A percentile compares a stretch with the other conserved stretches of the same genome.
phyloP scores from a whole-genome alignment of 2,113 vertebrate species.

The Galemys pyrenaicus region DNA sequence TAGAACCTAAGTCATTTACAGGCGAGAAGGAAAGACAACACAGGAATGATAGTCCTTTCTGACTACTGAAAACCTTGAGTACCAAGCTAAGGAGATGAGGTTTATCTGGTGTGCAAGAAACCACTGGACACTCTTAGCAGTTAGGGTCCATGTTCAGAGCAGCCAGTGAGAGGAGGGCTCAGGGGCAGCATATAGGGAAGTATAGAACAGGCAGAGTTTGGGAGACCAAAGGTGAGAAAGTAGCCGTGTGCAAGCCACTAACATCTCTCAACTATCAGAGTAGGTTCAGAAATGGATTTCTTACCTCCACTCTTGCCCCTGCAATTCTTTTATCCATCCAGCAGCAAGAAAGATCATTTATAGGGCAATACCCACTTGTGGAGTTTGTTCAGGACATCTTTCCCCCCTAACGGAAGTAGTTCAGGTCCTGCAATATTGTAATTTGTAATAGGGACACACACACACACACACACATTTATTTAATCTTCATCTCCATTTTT shows the following conservation, averaged over 20 bases:
- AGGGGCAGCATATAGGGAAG: not conserved
- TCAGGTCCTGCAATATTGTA: not conserved
- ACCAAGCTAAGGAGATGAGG: not conserved
- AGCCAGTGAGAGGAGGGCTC: not conserved
- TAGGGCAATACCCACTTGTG: too few species aligned
- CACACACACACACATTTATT: not conserved
- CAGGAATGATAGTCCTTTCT: not conserved
- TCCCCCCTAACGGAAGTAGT: not conserved
- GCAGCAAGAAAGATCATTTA: not conserved
- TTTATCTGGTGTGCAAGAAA: not conserved
- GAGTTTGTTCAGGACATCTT: too few species aligned
- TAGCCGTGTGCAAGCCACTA: not conserved
- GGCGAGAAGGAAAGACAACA: not conserved
- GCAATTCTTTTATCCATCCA: not conserved
- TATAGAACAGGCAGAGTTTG: not conserved
- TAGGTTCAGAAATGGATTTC: not conserved
- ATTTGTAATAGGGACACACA: not conserved
- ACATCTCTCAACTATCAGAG: not conserved
- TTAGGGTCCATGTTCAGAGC: not conserved
- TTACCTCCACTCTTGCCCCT: not conserved
- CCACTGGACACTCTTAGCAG: not conserved
- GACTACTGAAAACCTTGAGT: not conserved
- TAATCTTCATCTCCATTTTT: not conserved
- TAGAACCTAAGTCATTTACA: not conserved
- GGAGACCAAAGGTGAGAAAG: not conserved